Evolutionary conservation across 2,888 invertebrate species (phyloP), one percentile per base, ranked within the genome.

Genomic region (Lucinisca nassula): DNA sequence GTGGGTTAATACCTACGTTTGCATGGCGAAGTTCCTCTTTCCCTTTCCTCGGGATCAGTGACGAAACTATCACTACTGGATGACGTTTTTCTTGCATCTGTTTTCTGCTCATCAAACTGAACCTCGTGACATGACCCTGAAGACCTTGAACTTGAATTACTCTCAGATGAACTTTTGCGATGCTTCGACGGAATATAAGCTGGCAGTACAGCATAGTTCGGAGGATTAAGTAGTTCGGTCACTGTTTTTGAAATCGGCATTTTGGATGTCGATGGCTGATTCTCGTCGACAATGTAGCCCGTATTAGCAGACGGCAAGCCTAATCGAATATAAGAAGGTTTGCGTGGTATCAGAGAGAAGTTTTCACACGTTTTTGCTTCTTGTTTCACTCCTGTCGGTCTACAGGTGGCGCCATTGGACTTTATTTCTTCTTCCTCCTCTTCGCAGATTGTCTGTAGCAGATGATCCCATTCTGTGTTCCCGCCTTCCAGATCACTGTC

Each of bases 401-500:
- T 2, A 45, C 10, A 30, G 35, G 35, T 14, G 17, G 1, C 21
- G 14, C 35, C 27, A 27, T 4, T 67, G 37, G 35, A 17, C 12
- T n/a, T 75, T 27, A 12, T 32, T 27, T 51, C 37, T 24, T 51
- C 27, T 30, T 55, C 49, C 21, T 45, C 38, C 40, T 27, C 32
- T 21, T 24, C 38, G 17, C 30, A 30, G 24, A 86, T 21, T 0
- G 89, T 74, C 37, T 85, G 55, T 8, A 92, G 79, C 0, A 93
- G 70, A n/a, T 89, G 80, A 27, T 93, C 92, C 91, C 91, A 92
- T 67, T 93, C 90, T n/a, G 79, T 84, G 72, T 93, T 93, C 38
- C 91, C 90, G 27, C 92, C 92, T 0, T 89, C 82, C 10, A 92
- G 78, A 78, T 93, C 92, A 24, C 79, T 78, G 10, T 90, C 90